Evolutionary conservation across 2,888 invertebrate genomes (phyloP).

Genomic region (Poecilobothrus nobilitatus): DNA sequence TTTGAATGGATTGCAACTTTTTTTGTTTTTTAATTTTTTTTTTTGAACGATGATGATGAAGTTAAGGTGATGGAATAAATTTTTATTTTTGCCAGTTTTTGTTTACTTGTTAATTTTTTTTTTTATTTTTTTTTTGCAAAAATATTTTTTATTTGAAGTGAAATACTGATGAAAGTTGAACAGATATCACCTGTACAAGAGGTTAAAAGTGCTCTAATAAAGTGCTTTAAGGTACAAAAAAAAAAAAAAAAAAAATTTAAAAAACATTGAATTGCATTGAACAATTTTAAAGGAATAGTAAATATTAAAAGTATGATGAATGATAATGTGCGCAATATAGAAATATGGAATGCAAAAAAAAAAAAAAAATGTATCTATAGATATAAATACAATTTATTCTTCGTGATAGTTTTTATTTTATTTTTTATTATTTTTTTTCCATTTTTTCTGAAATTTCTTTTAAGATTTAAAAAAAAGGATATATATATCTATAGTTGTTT

Average conservation of each 20-base stretch:
- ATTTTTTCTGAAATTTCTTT: no score
- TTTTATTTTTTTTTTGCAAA: background rate
- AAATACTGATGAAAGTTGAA: constrained; percentile 6
- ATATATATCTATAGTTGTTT: no score
- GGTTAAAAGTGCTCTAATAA: constrained; percentile 1
- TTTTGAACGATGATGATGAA: background rate
- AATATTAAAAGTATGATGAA: background rate
- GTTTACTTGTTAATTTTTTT: background rate
- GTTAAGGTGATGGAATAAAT: background rate
- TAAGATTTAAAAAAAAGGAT: no score
- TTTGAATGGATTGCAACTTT: no score
- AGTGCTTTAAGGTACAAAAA: constrained; percentile 1
- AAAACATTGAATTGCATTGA: no score
- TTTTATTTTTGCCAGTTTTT: background rate
- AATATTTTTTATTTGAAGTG: background rate
- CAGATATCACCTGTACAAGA: constrained; percentile 1
- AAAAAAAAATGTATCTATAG: no score
- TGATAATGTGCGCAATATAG: background rate
- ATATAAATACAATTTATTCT: no score
- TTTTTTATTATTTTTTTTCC: no score
- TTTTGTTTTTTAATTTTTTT: no score
- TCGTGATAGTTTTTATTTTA: no score
- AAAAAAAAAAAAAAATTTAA: background rate
- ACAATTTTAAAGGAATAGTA: background rate
- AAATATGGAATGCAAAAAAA: no score